Evolutionary conservation across 1,140 invertebrate species (phyloP), one percentile per base, ranked within the genome.

Genomic region (Aphidius ervi): DNA sequence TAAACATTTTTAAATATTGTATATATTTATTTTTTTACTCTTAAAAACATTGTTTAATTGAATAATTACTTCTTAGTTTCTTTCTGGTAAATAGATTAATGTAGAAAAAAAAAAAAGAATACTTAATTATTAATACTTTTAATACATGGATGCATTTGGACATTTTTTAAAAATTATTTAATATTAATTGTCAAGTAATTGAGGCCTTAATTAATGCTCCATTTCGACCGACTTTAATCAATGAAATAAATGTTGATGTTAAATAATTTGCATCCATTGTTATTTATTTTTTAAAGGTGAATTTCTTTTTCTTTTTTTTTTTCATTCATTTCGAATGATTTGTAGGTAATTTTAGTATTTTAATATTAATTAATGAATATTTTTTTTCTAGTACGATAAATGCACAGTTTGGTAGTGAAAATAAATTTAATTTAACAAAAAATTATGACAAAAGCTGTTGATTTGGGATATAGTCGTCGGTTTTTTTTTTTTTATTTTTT

Each of bases 81-180:
- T 40, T n/a, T 41, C 9, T 9, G 6, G 20, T 20, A 6, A 7
- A 16, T 16, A 6, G 46, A 48, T 8, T n/a, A n/a, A 6, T 48
- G 8, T 48, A 20, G 6, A 10, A 48, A 48, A 48, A 8, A 10
- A 48, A 48, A n/a, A 10, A 52, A 52, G 39, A 37, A 52, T 31
- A 10, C 10, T 39, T 52, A 52, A 37, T 39, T 10, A 52, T 52
- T 37, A 52, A 52, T 52, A 52, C 49, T 52, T 52, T 52, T n/a
- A 7, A 16, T 9, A 49, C 47, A 20, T 49, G 47, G n/a, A 49
- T 49, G 20, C 47, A 49, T 31, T 5, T 49, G 47, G 20, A 31
- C 47, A 31, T 31, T 31, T 23, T 31, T 31, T 31, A 31, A 31
- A 4, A 31, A 31, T 31, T 31, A 31, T 31, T 31, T 31, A 31